Percentiles rank a stretch among this genome's conserved stretches.
phyloP scores from a whole-genome alignment of 2,888 invertebrate species.

The Griposia aprilina region DNA sequence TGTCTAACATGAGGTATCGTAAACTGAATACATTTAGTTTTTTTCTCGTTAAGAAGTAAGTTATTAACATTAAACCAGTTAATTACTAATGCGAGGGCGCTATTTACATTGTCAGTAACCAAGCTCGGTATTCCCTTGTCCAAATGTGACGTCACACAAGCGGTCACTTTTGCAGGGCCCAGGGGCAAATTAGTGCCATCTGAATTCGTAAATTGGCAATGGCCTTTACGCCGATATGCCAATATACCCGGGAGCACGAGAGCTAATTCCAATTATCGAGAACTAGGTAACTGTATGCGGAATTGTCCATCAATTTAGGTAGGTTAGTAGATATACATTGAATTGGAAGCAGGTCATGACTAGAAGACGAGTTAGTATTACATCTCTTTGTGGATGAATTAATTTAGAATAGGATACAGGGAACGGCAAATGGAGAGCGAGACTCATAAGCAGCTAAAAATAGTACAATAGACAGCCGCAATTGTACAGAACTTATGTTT shows the following conservation, averaged over 20 bases:
- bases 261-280: slow-evolving; percentile 56
- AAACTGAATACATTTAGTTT: no score
- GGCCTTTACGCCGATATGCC: slow-evolving; percentile 53
- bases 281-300: slow-evolving; percentile 44
- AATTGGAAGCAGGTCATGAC: background rate
- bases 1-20: no score
- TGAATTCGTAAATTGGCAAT: slow-evolving; percentile 62
- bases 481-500: background rate
- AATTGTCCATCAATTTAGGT: slow-evolving; percentile 29
- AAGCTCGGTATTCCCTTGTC: background rate
- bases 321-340: background rate
- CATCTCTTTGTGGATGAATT: background rate
- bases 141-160: slow-evolving; percentile 20
- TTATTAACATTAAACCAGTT: no score
- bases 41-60: no score
- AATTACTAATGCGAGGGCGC: no score
- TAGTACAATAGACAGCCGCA: no score
- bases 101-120: no score
- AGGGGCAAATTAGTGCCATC: slow-evolving; percentile 50
- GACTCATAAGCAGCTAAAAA: background rate
- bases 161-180: slow-evolving; percentile 33
- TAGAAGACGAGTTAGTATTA: background rate
- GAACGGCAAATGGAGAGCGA: background rate
- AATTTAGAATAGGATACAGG: background rate
- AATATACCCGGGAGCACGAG: slow-evolving; percentile 45